Conservation (phyloP, 1,140 invertebrate species). For the Adelges cooleyi region DNA sequence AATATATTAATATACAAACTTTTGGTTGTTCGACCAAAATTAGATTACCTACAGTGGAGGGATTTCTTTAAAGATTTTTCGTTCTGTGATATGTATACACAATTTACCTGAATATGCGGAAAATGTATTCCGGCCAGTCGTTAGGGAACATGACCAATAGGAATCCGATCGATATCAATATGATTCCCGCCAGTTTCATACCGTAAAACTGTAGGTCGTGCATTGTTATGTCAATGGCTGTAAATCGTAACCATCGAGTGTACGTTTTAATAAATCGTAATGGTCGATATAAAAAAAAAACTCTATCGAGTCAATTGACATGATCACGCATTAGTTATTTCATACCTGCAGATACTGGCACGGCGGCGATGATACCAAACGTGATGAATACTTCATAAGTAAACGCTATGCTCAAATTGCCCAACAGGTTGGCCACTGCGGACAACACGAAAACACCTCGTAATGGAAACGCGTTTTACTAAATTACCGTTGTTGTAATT, state of each 20-base stretch:
- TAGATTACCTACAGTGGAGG: too few species aligned
- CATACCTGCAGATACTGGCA: slow-evolving; percentile 81
- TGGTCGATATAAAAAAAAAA: not conserved
- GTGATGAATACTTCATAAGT: slow-evolving; percentile 90
- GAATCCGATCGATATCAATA: slow-evolving; percentile 80
- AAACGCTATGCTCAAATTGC: slow-evolving; percentile 77
- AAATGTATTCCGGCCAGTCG: slow-evolving; percentile 91
- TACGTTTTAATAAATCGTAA: too few species aligned
- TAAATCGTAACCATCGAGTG: too few species aligned
- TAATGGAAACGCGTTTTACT: too few species aligned
- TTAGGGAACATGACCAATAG: slow-evolving; percentile 88
- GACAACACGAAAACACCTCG: slow-evolving; percentile 35
- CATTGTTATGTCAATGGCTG: slow-evolving; percentile 74
- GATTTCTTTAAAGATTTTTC: too few species aligned
- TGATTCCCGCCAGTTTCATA: slow-evolving; percentile 87
- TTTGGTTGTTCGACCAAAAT: too few species aligned
- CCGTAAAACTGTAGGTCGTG: slow-evolving; percentile 76
- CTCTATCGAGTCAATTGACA: too few species aligned
- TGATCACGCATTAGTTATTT: too few species aligned
- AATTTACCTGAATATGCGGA: slow-evolving; percentile 66
- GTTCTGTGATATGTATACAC: not conserved
- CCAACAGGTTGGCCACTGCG: slow-evolving; percentile 79
- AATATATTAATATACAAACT: too few species aligned
- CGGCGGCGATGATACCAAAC: slow-evolving; percentile 76
- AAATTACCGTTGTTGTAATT: too few species aligned